phyloP scores from a whole-genome alignment of 2,797 vertebrate species.

The Sebastolobus altivelis region DNA sequence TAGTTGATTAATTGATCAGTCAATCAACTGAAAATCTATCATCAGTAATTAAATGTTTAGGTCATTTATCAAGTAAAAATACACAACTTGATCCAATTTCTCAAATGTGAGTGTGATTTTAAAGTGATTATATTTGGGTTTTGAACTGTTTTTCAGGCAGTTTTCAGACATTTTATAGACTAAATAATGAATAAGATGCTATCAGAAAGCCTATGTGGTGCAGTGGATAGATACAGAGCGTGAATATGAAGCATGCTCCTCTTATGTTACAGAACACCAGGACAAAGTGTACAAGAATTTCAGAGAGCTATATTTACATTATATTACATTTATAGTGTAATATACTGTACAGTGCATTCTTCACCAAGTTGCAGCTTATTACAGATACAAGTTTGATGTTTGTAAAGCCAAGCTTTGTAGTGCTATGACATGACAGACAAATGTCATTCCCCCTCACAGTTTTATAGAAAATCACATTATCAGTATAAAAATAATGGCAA shows the following conservation, averaged over 20 bases:
- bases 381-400: constrained; percentile 8
- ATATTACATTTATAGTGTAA: not conserved
- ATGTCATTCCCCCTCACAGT: not conserved
- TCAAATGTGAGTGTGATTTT: not conserved
- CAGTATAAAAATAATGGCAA: constrained; percentile 36
- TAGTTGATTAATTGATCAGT: not conserved
- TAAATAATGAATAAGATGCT: not conserved
- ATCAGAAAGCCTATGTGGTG: not conserved
- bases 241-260: not conserved
- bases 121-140: not conserved
- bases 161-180: not conserved
- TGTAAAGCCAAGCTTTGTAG: not conserved
- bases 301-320: not conserved
- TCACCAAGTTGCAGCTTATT: not conserved
- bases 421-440: not conserved
- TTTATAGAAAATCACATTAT: not conserved
- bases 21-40: not conserved
- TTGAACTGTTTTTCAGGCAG: not conserved
- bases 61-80: not conserved
- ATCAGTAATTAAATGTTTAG: not conserved
- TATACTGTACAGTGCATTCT: not conserved
- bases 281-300: not conserved
- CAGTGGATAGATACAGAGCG: too few species aligned
- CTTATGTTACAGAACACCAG: not conserved
- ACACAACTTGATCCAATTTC: not conserved